phyloP scores from a whole-genome alignment of 2,888 invertebrate genomes.

The Phragmatobia fuliginosa region DNA sequence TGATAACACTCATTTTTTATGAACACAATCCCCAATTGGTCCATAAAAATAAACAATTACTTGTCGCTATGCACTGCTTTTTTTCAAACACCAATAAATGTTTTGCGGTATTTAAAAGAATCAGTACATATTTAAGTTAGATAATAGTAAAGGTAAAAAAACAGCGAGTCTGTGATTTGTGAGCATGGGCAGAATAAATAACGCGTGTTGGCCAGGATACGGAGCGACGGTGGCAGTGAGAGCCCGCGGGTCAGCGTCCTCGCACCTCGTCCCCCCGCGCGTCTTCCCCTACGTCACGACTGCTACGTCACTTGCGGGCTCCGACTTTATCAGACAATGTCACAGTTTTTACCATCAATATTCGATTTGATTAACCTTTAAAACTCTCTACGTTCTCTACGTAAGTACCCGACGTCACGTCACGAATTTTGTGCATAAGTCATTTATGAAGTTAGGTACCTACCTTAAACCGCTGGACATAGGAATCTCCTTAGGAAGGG shows the following conservation, averaged over 20 bases:
- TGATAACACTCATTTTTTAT: no score
- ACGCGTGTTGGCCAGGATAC: constrained; percentile 56
- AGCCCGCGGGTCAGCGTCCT: constrained; percentile 73
- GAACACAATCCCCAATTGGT: no score
- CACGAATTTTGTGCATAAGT: background rate
- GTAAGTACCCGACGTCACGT: background rate
- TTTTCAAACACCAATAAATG: background rate
- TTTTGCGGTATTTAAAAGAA: background rate
- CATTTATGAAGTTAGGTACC: no score
- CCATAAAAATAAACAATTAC: no score
- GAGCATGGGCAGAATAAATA: constrained; percentile 65
- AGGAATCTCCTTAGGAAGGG: no score
- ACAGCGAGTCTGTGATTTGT: constrained; percentile 48
- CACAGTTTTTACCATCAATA: constrained; percentile 20
- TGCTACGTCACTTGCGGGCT: constrained; percentile 65
- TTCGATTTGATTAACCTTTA: constrained; percentile 6
- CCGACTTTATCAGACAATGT: constrained; percentile 35
- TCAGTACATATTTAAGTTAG: no score
- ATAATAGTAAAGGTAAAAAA: constrained; percentile 27
- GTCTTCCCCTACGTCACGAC: constrained; percentile 68
- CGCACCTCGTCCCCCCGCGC: constrained; percentile 43
- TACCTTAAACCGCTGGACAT: no score
- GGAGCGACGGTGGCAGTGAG: constrained; percentile 46
- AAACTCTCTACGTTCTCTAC: background rate
- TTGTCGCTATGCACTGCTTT: no score